Evolutionary conservation across 1,140 invertebrate genomes (phyloP).

Genomic region (Pseudomyrmex flavicornis): DNA sequence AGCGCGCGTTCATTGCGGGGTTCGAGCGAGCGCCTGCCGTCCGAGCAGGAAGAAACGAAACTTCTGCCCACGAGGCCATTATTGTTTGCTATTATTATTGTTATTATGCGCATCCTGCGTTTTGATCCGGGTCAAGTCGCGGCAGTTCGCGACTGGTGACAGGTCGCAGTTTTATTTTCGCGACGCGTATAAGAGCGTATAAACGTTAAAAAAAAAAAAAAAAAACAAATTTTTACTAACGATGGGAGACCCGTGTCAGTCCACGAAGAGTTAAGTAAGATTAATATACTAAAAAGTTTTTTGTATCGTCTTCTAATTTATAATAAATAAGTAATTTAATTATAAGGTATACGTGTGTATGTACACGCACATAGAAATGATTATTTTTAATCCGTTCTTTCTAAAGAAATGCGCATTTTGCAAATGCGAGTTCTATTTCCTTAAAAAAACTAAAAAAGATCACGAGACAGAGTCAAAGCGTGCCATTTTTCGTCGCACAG

Average conservation of each 20-base stretch:
- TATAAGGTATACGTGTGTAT: no score
- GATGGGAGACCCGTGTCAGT: no score
- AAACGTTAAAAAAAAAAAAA: no score
- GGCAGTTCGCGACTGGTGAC: no score
- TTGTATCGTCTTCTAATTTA: no score
- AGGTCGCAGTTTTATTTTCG: constrained; percentile 18
- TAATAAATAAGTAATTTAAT: no score
- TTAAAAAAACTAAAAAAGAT: not conserved
- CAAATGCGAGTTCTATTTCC: not conserved
- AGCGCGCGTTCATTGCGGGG: constrained; percentile 40
- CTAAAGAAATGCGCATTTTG: not conserved
- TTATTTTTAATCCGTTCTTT: not conserved
- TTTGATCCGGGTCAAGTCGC: not conserved
- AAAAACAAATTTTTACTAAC: no score
- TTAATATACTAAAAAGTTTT: no score
- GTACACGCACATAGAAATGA: no score
- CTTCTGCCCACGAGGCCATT: constrained; percentile 58
- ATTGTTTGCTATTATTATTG: constrained; percentile 64
- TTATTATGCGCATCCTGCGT: constrained; percentile 51
- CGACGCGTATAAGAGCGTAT: not conserved
- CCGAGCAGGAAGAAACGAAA: constrained; percentile 53
- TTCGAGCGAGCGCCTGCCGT: constrained; percentile 44
- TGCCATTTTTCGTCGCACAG: not conserved
- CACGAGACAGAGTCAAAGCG: not conserved
- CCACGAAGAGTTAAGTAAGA: no score